Conservation (phyloP, 2,888 invertebrate genomes). For the Drosophila pseudotalamancana region DNA sequence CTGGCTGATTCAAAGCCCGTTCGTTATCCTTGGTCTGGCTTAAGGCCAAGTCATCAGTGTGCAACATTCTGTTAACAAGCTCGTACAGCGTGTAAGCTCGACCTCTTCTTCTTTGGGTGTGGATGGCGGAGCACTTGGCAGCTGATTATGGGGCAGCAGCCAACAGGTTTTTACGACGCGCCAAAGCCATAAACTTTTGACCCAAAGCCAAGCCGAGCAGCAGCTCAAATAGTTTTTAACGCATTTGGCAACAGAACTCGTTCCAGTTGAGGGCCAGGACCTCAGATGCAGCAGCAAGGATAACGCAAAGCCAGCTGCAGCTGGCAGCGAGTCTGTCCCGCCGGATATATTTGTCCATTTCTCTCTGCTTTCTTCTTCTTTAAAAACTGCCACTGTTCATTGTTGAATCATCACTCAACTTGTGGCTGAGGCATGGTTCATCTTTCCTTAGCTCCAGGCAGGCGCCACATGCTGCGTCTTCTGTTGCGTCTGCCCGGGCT, state of each 20-base stretch:
- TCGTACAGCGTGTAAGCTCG: slow-evolving; percentile 57
- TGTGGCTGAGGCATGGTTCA: background rate
- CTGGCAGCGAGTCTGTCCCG: slow-evolving; percentile 22
- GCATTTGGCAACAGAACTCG: slow-evolving; percentile 48
- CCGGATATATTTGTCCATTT: slow-evolving; percentile 40
- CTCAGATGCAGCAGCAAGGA: slow-evolving; percentile 1
- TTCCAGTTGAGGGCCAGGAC: slow-evolving; percentile 12
- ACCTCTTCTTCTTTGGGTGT: no score
- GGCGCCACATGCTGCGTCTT: slow-evolving; percentile 53
- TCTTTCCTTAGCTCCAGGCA: slow-evolving; percentile 40
- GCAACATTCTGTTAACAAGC: slow-evolving; percentile 60
- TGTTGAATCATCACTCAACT: slow-evolving; percentile 74
- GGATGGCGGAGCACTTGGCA: slow-evolving; percentile 39
- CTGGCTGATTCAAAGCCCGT: slow-evolving; percentile 7
- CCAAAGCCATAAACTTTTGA: slow-evolving; percentile 73
- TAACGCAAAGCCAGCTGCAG: slow-evolving; percentile 12
- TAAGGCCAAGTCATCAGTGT: slow-evolving; percentile 31
- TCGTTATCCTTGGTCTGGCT: slow-evolving; percentile 7
- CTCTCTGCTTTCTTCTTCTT: slow-evolving; percentile 17
- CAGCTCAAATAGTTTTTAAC: slow-evolving; percentile 77
- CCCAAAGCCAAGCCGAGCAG: slow-evolving; percentile 72
- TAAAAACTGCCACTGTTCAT: slow-evolving; percentile 74
- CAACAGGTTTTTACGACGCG: slow-evolving; percentile 74
- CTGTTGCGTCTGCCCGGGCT: slow-evolving; percentile 6
- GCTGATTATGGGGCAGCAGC: slow-evolving; percentile 55